Percentiles rank a stretch among this genome's conserved stretches.
Conservation (phyloP, 2,888 invertebrate genomes). For the Sipha maydis region DNA sequence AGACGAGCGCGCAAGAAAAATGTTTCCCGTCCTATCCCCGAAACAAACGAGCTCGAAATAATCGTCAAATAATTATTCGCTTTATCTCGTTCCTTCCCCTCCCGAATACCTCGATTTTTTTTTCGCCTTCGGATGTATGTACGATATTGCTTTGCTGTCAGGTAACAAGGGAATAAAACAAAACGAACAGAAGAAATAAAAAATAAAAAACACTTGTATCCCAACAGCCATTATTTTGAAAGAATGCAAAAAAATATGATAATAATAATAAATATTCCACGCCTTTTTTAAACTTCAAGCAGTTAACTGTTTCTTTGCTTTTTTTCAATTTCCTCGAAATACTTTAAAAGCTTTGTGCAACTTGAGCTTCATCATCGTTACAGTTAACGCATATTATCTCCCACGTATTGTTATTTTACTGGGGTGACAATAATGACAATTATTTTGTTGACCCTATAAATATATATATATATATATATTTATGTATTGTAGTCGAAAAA, state of each 20-base stretch:
- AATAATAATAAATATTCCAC: background rate
- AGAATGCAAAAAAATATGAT: background rate
- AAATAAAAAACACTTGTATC: background rate
- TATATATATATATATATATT: too few relatives aligned
- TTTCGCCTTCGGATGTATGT: background rate
- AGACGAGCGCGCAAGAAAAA: background rate
- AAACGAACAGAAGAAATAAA: background rate
- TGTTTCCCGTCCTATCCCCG: background rate
- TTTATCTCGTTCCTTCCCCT: background rate
- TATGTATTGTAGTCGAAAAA: too few relatives aligned
- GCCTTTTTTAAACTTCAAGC: background rate
- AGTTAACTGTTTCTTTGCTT: background rate
- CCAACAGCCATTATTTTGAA: background rate
- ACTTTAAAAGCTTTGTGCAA: background rate
- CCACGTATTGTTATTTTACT: too few relatives aligned
- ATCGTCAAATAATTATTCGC: slow-evolving; percentile 26
- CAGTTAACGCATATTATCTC: too few relatives aligned
- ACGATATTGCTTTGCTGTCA: background rate
- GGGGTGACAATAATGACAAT: too few relatives aligned
- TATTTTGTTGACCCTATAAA: too few relatives aligned
- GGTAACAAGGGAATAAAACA: background rate
- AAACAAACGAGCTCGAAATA: slow-evolving; percentile 19
- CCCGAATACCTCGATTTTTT: background rate
- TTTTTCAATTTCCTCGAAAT: background rate
- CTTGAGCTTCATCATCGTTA: too few relatives aligned